Percentiles rank a stretch among this genome's conserved stretches.
phyloP scores from a whole-genome alignment of 1,140 invertebrate species.

The Drosophila watanabei region DNA sequence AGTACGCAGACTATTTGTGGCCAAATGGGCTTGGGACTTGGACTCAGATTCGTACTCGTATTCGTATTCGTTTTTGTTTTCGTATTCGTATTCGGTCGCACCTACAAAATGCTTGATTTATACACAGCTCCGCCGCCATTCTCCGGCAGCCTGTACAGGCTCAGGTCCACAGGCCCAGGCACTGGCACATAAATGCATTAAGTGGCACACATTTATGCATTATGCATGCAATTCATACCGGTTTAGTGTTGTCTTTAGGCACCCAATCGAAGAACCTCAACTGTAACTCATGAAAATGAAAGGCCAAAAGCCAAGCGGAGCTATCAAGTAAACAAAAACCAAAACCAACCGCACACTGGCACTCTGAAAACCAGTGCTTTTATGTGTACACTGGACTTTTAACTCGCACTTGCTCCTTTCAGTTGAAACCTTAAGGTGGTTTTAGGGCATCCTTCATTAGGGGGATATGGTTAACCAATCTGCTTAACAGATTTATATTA shows the following conservation, averaged over 20 bases:
- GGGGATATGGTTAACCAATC: background rate
- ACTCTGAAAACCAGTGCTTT: constrained; percentile 28
- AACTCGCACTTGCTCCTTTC: background rate
- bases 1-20: constrained; percentile 25
- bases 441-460: background rate
- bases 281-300: constrained; percentile 72
- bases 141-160: constrained; percentile 13
- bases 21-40: constrained; percentile 17
- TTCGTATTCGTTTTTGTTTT: background rate
- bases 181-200: constrained; percentile 44
- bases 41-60: background rate
- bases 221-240: constrained; percentile 55
- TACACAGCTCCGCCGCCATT: constrained; percentile 18
- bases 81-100: constrained; percentile 23
- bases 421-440: background rate
- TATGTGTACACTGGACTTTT: constrained; percentile 16
- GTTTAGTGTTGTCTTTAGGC: constrained; percentile 44
- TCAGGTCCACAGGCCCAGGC: constrained; percentile 16
- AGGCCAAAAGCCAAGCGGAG: constrained; percentile 68
- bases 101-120: constrained; percentile 41
- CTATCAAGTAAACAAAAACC: constrained; percentile 35
- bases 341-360: constrained; percentile 32
- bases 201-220: constrained; percentile 58
- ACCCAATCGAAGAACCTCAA: constrained; percentile 57
- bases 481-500: background rate